Evolutionary conservation across 2,113 vertebrate genomes (phyloP), one percentile per base, ranked within the genome.

Genomic region (Malurus elegans): DNA sequence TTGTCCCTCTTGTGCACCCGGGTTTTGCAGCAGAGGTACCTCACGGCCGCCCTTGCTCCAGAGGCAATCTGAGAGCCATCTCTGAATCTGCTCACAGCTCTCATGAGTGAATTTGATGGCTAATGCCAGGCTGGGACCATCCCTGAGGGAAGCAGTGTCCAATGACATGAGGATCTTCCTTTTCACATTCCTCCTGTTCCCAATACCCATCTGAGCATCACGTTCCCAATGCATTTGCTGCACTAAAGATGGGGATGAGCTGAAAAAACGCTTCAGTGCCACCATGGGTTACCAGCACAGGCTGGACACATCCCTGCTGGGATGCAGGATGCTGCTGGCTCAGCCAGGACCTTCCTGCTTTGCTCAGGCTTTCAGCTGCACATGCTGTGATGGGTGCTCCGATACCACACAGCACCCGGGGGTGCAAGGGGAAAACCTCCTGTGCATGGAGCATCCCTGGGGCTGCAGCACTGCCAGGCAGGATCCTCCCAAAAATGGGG

Each of bases 401-500:
- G 51, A 13, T 57, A 48, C 12, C 4, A 3, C 51, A 18, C 25
- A 4, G 9, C 19, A 20, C 9, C 21, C 26, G 12, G 36, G 26
- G 9, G 4, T 28, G n/a, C 18, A 21, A 69, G 10, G 54, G 29
- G 26, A 64, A 90, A 79, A 71, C 24, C 28, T 28, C 18, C 45
- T 45, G 47, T 10, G 7, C 26, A 3, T 0, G 3, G 81, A 94
- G 64, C 74, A 82, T 57, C 71, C 62, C 12, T 1, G 4, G 28
- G 28, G 29, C 8, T 13, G 2, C 18, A 65, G 71, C n/a, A 18
- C 11, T 8, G 0, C 8, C 1, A 4, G 56, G 72, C 36, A 79
- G 65, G 51, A 74, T 80, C 38, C 36, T 88, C 69, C 47, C 16
- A 0, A 60, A 64, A 75, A 7, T 0, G 0, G 3, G 8, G 26